These are phyloP conservation scores for Atta colombica DNA, from an alignment of 1,140 invertebrate species.

Conservation along the genomic window DNA sequence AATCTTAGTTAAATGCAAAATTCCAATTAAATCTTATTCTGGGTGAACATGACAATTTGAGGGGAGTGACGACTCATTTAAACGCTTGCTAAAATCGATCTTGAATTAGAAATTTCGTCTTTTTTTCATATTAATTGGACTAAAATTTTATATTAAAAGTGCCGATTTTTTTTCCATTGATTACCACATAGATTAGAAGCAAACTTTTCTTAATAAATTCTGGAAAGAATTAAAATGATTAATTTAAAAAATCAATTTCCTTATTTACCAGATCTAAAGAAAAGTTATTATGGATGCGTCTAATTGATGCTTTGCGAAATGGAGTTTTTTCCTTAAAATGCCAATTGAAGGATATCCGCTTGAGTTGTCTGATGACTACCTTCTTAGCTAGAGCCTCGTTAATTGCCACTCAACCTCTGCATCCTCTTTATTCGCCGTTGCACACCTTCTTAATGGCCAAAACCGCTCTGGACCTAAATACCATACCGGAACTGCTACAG, in stretches of 20 bases:
- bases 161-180: background rate
- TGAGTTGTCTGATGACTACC: slow-evolving; percentile 90
- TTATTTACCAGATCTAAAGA: slow-evolving; percentile 84
- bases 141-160: background rate
- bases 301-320: slow-evolving; percentile 86
- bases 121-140: too few species aligned
- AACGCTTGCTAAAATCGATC: too few species aligned
- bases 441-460: slow-evolving; percentile 91
- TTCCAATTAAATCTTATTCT: too few species aligned
- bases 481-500: slow-evolving; percentile 93
- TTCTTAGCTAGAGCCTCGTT: slow-evolving; percentile 90
- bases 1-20: too few species aligned
- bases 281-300: slow-evolving; percentile 85
- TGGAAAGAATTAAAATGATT: background rate
- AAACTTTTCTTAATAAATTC: background rate
- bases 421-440: slow-evolving; percentile 90
- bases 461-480: slow-evolving; percentile 89
- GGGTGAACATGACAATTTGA: too few species aligned
- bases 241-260: background rate
- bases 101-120: too few species aligned
- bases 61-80: too few species aligned
- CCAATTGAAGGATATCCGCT: slow-evolving; percentile 84
- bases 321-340: slow-evolving; percentile 83
- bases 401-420: slow-evolving; percentile 89
- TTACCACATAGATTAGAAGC: background rate